These are phyloP conservation scores for Oscheius sp. DNA, from an alignment of 2,888 invertebrate genomes.

Conservation along the genomic window DNA sequence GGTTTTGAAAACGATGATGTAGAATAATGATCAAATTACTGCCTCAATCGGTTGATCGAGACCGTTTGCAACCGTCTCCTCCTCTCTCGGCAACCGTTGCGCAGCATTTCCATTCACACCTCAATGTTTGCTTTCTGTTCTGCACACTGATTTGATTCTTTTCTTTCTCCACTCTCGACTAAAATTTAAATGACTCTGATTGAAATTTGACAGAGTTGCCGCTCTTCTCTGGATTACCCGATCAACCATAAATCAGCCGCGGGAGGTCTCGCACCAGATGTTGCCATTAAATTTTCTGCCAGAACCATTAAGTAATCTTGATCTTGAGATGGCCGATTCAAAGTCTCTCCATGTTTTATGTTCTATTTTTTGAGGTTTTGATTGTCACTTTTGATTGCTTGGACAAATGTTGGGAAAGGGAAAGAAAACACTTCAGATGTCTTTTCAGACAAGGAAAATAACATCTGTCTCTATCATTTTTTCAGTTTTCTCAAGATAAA, in stretches of 20 bases:
- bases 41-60: too few species aligned
- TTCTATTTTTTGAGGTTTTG: not conserved
- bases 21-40: too few species aligned
- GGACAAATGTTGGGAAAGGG: not conserved
- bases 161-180: not conserved
- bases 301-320: not conserved
- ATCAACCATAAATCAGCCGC: constrained; percentile 23
- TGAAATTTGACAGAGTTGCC: constrained; percentile 3
- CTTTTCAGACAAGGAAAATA: not conserved
- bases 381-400: not conserved
- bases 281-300: not conserved
- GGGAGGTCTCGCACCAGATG: constrained; percentile 25
- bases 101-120: not conserved
- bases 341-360: not conserved
- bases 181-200: not conserved
- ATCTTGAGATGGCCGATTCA: not conserved
- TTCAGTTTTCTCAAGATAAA: not conserved
- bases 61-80: too few species aligned
- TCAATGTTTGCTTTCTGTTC: not conserved
- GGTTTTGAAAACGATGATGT: not conserved
- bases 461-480: not conserved
- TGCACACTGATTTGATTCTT: not conserved
- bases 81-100: too few species aligned
- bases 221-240: constrained; percentile 13
- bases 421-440: constrained; percentile 19